Evolutionary conservation across 2,797 vertebrate genomes (phyloP), one percentile per base, ranked within the genome.

Genomic region (Pangasius sanitwongsei): DNA sequence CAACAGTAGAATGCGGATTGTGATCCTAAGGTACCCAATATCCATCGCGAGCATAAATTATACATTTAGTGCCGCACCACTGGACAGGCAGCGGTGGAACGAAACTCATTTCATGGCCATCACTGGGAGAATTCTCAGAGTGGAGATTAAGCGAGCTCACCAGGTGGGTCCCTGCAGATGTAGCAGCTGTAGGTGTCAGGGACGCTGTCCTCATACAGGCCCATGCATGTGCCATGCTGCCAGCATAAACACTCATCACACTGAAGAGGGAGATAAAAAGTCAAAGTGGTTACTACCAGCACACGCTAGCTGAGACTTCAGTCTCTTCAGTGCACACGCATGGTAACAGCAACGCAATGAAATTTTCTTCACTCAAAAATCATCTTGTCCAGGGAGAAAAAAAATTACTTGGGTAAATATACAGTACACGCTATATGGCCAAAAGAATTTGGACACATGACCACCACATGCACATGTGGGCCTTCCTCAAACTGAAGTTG

Each of bases 201-300:
- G 87, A 99, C 96, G 88, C 96, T 97, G 95, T 99, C 97, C 95
- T 99, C 98, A 88, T 98, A 96, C 90, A 99, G 94, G 87, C 98
- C 98, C 98, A 99, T 99, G 92, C 98, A 99, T 90, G 98, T 97
- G 78, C 98, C 98, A 83, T 99, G 98, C 95, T 99, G 98, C 98
- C 98, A 99, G 93, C 97, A 98, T 48, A 98, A 94, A 95, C 98
- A 99, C 67, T 98, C 97, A 95, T 99, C 98, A 93, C 98, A 99
- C 98, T 99, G 91, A 25, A 84, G 57, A 88, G 18, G 61, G 23
- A 18, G 34, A 34, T 0, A 69, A 23, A 84, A 48, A 28, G 37
- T 2, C 0, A 18, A 9, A 18, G 15, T 63, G 80, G 34, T 84
- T 50, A 84, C 44, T 31, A 20, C 6, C n/a, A n/a, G 37, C 0